Evolutionary conservation across 1,140 invertebrate genomes (phyloP).

Genomic region (Hypothenemus hampei): DNA sequence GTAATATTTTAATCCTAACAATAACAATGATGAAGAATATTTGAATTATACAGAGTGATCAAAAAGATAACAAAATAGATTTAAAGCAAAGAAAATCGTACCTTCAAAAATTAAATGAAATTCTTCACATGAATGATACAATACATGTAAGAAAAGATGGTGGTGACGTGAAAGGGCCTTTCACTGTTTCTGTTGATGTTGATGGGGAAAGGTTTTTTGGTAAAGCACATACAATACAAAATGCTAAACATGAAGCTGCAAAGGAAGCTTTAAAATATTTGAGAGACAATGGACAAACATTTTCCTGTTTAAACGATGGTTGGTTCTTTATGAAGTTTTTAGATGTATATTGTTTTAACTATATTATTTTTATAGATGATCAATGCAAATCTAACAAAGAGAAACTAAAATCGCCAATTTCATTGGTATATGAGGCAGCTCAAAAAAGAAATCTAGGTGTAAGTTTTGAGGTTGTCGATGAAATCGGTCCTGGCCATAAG

Average conservation of each 20-base stretch:
- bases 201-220: conserved; percentile 32
- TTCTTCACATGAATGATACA: conserved; percentile 25
- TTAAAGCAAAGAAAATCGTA: conserved; percentile 23
- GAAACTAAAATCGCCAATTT: conserved; percentile 35
- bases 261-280: conserved; percentile 32
- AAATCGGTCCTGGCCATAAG: conserved; percentile 34
- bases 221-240: conserved; percentile 32
- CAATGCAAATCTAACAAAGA: conserved; percentile 30
- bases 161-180: conserved; percentile 30
- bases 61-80: neutral
- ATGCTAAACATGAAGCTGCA: conserved; percentile 37
- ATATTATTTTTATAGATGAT: conserved; percentile 16
- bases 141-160: conserved; percentile 25
- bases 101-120: conserved; percentile 31
- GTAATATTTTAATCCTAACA: conserved; percentile 18
- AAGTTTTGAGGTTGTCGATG: conserved; percentile 33
- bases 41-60: no score
- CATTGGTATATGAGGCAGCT: conserved; percentile 33
- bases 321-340: neutral
- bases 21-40: no score
- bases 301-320: conserved; percentile 29
- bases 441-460: conserved; percentile 29
- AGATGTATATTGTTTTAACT: neutral
- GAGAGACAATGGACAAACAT: conserved; percentile 16
- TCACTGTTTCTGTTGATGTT: conserved; percentile 32